Conservation (phyloP, 2,888 invertebrate species). For the Polydrusus tereticollis region DNA sequence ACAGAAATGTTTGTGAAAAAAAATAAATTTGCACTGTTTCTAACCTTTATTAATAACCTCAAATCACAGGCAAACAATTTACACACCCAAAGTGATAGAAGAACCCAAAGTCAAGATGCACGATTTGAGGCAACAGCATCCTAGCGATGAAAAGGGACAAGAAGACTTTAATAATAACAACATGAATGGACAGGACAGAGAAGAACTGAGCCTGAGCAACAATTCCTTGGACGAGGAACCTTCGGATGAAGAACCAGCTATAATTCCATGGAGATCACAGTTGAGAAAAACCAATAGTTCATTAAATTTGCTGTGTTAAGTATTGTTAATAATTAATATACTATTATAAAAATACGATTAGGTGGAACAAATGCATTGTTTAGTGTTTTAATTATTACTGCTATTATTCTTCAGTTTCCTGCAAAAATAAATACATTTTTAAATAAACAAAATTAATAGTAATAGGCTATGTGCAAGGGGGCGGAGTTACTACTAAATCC, state of each 20-base stretch:
- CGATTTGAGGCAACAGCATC: constrained; percentile 54
- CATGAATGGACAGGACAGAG: constrained; percentile 59
- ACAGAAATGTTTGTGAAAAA: too few species aligned
- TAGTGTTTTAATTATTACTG: too few species aligned
- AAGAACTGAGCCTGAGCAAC: constrained; percentile 49
- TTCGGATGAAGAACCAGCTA: constrained; percentile 69
- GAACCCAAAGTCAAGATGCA: constrained; percentile 70
- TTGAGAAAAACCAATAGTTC: constrained; percentile 92
- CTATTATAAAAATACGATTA: too few species aligned
- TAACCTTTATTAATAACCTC: too few species aligned
- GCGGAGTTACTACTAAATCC: too few species aligned
- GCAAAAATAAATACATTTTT: too few species aligned
- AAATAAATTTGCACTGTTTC: too few species aligned
- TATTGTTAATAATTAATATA: not conserved
- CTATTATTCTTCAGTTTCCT: too few species aligned
- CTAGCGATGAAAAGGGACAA: constrained; percentile 55
- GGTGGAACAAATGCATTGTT: too few species aligned
- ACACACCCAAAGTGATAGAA: constrained; percentile 78
- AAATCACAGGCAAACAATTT: constrained; percentile 76
- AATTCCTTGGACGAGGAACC: constrained; percentile 55
- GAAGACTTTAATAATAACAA: constrained; percentile 62
- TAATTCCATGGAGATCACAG: constrained; percentile 92
- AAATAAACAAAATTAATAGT: too few species aligned
- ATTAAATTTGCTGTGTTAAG: constrained; percentile 76
- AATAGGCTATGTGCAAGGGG: too few species aligned